Percentiles rank a stretch among this genome's conserved stretches.
Conservation (phyloP, 2,113 vertebrate genomes). For the Peucedramus taeniatus region DNA sequence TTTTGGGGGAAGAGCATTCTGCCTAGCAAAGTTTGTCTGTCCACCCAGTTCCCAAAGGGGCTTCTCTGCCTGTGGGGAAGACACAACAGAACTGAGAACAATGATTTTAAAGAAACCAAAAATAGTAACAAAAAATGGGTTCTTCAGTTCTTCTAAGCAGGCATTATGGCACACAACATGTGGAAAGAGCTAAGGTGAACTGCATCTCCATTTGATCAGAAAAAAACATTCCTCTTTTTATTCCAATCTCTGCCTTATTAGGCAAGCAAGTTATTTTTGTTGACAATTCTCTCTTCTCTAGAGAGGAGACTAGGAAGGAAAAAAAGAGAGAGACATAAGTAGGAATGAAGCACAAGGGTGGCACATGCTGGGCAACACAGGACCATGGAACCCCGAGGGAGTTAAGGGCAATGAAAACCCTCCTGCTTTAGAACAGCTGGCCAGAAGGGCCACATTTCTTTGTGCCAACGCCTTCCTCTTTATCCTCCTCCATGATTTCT, state of each 20-base stretch:
- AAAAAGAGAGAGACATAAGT: background rate
- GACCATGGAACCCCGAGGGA: background rate
- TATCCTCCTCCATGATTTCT: background rate
- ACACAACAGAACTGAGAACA: background rate
- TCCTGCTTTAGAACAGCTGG: background rate
- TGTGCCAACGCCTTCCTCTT: background rate
- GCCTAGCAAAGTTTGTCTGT: background rate
- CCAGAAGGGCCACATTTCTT: background rate
- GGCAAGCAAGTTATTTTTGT: background rate
- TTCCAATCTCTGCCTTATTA: background rate
- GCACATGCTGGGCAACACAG: background rate
- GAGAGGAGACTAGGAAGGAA: background rate
- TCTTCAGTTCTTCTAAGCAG: background rate
- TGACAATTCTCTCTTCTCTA: background rate
- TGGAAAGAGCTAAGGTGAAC: background rate
- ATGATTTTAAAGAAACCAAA: background rate
- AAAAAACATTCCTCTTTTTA: background rate
- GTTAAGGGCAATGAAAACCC: background rate
- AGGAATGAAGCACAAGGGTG: background rate
- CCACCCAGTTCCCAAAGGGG: background rate
- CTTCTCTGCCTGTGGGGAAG: background rate
- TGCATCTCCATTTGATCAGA: background rate
- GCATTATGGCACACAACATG: background rate
- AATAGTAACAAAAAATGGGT: background rate
- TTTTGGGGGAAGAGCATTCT: background rate